Conservation (phyloP, 2,113 vertebrate genomes). For the Scomber japonicus region DNA sequence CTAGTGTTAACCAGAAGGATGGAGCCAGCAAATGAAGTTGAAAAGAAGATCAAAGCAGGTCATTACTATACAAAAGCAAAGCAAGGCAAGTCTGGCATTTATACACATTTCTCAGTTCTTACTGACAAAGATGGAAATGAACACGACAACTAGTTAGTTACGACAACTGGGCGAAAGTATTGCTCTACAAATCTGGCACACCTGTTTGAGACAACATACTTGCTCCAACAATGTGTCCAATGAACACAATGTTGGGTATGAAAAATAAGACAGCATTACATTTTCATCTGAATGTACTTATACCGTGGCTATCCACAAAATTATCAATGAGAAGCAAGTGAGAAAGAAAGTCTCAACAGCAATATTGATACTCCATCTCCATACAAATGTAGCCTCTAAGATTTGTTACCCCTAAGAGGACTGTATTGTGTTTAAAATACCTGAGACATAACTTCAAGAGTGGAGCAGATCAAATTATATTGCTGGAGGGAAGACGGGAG, state of each 20-base stretch:
- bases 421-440: constrained; percentile 39
- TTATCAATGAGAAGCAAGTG: constrained; percentile 27
- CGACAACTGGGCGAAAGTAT: no score
- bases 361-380: constrained; percentile 31
- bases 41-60: no score
- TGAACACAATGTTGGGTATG: neutral
- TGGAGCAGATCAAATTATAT: constrained; percentile 56
- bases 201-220: no score
- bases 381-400: constrained; percentile 16
- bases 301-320: neutral
- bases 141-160: no score
- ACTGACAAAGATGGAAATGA: no score
- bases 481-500: constrained; percentile 46
- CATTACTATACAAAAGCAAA: no score
- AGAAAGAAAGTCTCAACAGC: constrained; percentile 26
- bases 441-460: constrained; percentile 49
- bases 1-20: no score
- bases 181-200: no score
- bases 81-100: no score
- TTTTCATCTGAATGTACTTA: neutral
- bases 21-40: no score
- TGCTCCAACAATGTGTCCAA: no score
- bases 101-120: no score
- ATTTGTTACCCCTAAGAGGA: constrained; percentile 27
- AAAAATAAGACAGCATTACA: neutral